Evolutionary conservation across 23 tunicate species (phyloP).

Genomic region (Trididemnum nubilum): DNA sequence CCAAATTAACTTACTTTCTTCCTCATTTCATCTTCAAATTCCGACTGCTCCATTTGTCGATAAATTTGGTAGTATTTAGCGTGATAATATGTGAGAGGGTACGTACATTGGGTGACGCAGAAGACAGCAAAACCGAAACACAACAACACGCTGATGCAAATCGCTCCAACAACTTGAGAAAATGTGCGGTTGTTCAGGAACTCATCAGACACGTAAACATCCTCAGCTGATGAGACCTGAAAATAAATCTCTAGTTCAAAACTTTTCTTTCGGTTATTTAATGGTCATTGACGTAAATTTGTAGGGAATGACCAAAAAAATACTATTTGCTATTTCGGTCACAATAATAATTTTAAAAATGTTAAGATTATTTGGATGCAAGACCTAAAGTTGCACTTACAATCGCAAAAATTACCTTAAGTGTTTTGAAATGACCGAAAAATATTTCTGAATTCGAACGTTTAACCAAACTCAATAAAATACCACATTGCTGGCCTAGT

Average conservation of each 20-base stretch:
- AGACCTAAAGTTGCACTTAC: too few species aligned
- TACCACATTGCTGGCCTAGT: too few species aligned
- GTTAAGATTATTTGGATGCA: too few species aligned
- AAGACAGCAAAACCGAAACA: slow-evolving; percentile 36
- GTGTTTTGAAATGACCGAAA: too few species aligned
- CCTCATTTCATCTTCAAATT: slow-evolving; percentile 63
- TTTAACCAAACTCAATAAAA: too few species aligned
- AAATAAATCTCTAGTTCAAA: too few species aligned
- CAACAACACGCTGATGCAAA: slow-evolving; percentile 15
- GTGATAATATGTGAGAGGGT: slow-evolving; percentile 70
- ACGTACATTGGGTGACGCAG: slow-evolving; percentile 45
- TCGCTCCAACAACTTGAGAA: slow-evolving; percentile 73
- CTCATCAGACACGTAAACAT: background rate
- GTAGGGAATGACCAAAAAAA: slow-evolving; percentile 30
- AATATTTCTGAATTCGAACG: too few species aligned
- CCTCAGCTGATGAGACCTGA: background rate
- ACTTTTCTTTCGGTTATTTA: slow-evolving; percentile 35
- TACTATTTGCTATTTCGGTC: slow-evolving; percentile 26
- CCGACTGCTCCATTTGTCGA: slow-evolving; percentile 40
- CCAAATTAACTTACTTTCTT: slow-evolving; percentile 43
- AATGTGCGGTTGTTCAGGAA: slow-evolving; percentile 61
- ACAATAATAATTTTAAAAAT: slow-evolving; percentile 5
- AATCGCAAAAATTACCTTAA: too few species aligned
- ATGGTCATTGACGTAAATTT: too few species aligned
- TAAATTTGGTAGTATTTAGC: slow-evolving; percentile 63